Evolutionary conservation across 2,888 invertebrate genomes (phyloP), one percentile per base, ranked within the genome.

Genomic region (Caenorhabditis uteleia): DNA sequence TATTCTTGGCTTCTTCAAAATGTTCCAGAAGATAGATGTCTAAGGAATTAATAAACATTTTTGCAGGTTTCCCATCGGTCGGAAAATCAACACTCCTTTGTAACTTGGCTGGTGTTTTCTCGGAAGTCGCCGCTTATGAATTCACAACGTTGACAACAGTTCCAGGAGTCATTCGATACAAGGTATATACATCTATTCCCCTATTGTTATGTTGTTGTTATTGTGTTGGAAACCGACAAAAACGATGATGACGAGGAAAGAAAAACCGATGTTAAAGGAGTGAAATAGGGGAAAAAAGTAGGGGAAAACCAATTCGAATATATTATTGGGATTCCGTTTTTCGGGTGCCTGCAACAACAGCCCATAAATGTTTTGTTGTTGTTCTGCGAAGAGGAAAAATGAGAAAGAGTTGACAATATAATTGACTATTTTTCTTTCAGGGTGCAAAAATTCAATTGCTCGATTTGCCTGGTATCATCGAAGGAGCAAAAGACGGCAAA

Each of bases 401-500:
- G 12, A 29, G 20, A 14, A 29, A 12, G 16, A n/a, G 31, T 31
- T 33, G 16, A 16, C 31, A 38, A 38, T 6, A 18, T 20, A 10
- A 40, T 18, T 16, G 5, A 23, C 25, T 4, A n/a, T n/a, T n/a
- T n/a, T 20, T 12, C 21, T 68, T 65, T 16, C 97, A 99, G 86
- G 98, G 97, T 72, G 98, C 97, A 68, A 99, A 98, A 87, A 93
- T 98, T 67, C 85, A 97, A 91, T 86, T 99, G 57, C 88, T 99
- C 10, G 98, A 99, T 89, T 88, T 99, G 79, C 98, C 98, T 65
- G 98, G 98, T 86, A 99, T 99, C 84, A 99, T 99, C 77, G 98
- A 99, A 87, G 98, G 98, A 68, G 98, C 98, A 0, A 99, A 99
- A 84, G 98, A 99, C 84, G 98, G 98, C 68, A 99, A 99, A 85